Evolutionary conservation across 2,888 invertebrate genomes (phyloP), one percentile per base, ranked within the genome.

Genomic region (Limnephilus rhombicus): DNA sequence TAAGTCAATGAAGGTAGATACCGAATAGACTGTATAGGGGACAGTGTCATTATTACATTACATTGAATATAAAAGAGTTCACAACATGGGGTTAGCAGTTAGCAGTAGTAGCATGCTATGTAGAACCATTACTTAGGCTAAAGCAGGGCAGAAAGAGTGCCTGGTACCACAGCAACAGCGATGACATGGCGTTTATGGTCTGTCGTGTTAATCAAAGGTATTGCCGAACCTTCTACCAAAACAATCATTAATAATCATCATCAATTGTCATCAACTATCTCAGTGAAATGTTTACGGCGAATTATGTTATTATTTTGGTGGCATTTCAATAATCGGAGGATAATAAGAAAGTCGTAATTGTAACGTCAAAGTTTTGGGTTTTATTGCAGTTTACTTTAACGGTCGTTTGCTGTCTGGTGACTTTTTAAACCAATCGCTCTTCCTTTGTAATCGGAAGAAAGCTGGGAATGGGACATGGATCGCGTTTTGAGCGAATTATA

Each of bases 131-230:
- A n/a, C 68, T 68, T 68, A 24, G 34, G 31, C 82, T 18, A 31
- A 83, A 83, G 15, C 13, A 13, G 24, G 31, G 34, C 4, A 34
- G 24, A 83, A 83, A 37, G 82, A 34, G 82, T 83, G 34, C 82
- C 82, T 83, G 82, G 82, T 83, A 83, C 82, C 82, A 83, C 18
- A 5, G 34, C 34, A 34, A 18, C 31, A 34, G 5, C 34, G 24
- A 83, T 83, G 82, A 83, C 82, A 83, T 83, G 82, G 82, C 82
- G 82, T 83, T 83, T 34, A 83, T 34, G 82, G 82, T 34, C 15
- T 83, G 34, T 83, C 82, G 82, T 37, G 82, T 83, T 83, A 83
- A 83, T 83, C 82, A 83, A 15, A 83, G 18, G 82, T 83, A 34
- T 83, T 34, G 24, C 34, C 4, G 9, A 83, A 34, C 34, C 34